These are phyloP conservation scores for Drosophila suzukii DNA, from an alignment of 1,140 invertebrate genomes.

Conservation along the genomic window DNA sequence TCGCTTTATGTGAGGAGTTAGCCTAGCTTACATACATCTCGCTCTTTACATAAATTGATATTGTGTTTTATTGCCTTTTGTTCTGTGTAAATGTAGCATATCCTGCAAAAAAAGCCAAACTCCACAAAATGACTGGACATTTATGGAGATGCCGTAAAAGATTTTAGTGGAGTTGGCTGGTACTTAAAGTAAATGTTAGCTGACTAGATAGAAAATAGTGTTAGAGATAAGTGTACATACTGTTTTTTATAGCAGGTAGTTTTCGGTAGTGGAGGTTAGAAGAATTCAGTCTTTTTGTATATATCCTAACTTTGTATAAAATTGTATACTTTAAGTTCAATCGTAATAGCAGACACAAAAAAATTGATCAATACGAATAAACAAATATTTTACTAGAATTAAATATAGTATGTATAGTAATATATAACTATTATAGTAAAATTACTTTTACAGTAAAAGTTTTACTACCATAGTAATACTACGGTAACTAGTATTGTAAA, in stretches of 20 bases:
- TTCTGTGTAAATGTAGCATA: conserved; percentile 35
- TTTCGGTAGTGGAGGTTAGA: conserved; percentile 1
- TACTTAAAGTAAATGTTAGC: conserved; percentile 31
- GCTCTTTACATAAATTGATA: conserved; percentile 29
- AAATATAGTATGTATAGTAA: too few species aligned
- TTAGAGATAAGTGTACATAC: conserved; percentile 31
- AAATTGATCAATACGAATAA: too few species aligned
- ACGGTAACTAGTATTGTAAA: too few species aligned
- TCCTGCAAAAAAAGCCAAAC: conserved; percentile 21
- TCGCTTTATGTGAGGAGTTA: conserved; percentile 21
- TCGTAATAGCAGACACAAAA: background rate
- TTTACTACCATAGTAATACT: too few species aligned
- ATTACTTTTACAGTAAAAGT: too few species aligned
- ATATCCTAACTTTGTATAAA: conserved; percentile 6
- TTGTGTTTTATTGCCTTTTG: conserved; percentile 48
- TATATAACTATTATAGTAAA: too few species aligned
- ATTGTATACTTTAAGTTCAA: background rate
- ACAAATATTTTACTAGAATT: too few species aligned
- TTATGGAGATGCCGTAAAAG: conserved; percentile 19
- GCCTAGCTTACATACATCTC: conserved; percentile 13
- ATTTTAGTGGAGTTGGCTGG: conserved; percentile 27
- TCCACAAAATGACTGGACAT: conserved; percentile 15
- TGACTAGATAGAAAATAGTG: conserved; percentile 33
- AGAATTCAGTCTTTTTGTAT: background rate
- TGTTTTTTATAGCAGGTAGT: conserved; percentile 6